Evolutionary conservation across 1,140 invertebrate species (phyloP).

Genomic region (Nautilus pompilius): DNA sequence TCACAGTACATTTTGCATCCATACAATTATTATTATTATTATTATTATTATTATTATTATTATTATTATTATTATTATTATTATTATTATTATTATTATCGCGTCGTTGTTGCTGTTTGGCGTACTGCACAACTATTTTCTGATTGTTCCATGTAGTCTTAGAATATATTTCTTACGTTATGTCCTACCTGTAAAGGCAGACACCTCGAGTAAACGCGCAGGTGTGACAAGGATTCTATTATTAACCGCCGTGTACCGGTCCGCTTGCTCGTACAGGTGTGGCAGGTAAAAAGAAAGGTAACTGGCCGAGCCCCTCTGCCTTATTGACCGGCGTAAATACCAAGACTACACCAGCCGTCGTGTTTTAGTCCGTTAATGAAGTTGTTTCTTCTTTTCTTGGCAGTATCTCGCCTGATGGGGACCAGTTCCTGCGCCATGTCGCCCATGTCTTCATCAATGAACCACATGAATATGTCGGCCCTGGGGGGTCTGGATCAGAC

Average conservation of each 20-base stretch:
- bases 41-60: neutral
- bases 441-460: conserved; percentile 41
- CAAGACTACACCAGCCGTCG: neutral
- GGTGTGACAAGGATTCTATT: too few relatives aligned
- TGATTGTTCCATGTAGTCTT: too few relatives aligned
- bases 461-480: conserved; percentile 24
- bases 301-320: too few relatives aligned
- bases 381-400: conserved; percentile 12
- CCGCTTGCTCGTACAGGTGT: too few relatives aligned
- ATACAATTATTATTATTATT: neutral
- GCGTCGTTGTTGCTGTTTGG: too few relatives aligned
- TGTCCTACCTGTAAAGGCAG: too few relatives aligned
- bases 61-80: neutral
- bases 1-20: neutral
- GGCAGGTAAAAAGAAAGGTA: too few relatives aligned
- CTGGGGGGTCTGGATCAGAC: conserved; percentile 35
- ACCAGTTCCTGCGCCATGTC: conserved; percentile 49
- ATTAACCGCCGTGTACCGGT: too few relatives aligned
- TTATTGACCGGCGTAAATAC: too few relatives aligned
- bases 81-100: neutral
- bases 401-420: conserved; percentile 45
- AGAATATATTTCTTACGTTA: too few relatives aligned
- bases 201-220: too few relatives aligned
- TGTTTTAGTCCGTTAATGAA: neutral
- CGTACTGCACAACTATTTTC: too few relatives aligned